phyloP scores from a whole-genome alignment of 2,113 vertebrate species.

The Caranx melampygus region DNA sequence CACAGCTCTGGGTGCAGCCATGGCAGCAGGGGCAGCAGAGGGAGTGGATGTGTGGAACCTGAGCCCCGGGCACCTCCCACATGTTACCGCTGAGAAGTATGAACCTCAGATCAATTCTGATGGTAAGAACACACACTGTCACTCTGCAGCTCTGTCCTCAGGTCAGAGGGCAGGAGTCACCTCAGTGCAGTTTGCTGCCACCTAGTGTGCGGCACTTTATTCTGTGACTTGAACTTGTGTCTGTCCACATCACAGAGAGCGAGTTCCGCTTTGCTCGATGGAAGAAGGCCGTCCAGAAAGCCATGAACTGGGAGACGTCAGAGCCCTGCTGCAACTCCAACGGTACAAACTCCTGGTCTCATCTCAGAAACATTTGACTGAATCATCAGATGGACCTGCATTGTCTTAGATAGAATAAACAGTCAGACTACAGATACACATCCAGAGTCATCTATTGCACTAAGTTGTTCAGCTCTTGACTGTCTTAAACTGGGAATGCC shows the following conservation, averaged over 20 bases:
- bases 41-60: conserved; percentile 94
- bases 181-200: neutral
- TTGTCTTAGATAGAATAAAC: too few species aligned
- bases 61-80: conserved; percentile 85
- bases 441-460: too few species aligned
- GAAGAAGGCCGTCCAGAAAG: conserved; percentile 96
- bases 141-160: too few species aligned
- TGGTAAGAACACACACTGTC: conserved; percentile 79
- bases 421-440: too few species aligned
- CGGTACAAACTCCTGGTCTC: conserved; percentile 51
- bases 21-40: conserved; percentile 96
- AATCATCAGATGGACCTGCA: too few species aligned
- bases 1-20: conserved; percentile 94
- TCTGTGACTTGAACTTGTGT: neutral
- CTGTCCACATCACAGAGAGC: conserved; percentile 85
- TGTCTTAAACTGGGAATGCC: too few species aligned
- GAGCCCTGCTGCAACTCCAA: conserved; percentile 84
- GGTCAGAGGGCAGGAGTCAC: too few species aligned
- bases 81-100: conserved; percentile 89
- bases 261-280: conserved; percentile 93
- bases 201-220: neutral
- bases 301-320: conserved; percentile 94
- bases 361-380: too few species aligned
- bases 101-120: conserved; percentile 94
- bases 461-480: too few species aligned